Conservation (phyloP, 2,797 vertebrate species). For the Gila robusta region DNA sequence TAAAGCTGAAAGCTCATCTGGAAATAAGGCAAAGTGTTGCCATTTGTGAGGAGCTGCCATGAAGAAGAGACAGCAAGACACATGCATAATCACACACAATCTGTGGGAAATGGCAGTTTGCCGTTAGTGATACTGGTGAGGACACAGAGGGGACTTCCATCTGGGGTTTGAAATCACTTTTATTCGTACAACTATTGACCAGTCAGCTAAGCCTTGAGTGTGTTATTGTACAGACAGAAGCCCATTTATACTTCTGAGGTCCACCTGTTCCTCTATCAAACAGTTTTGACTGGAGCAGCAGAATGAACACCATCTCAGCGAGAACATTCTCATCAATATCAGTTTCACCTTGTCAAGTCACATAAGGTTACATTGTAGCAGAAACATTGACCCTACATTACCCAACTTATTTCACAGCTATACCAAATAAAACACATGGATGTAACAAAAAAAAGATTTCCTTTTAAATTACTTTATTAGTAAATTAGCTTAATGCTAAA, state of each 20-base stretch:
- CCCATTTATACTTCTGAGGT: slow-evolving; percentile 11
- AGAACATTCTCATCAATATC: slow-evolving; percentile 20
- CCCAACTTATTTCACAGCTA: neutral
- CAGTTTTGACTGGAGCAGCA: neutral
- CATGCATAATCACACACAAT: slow-evolving; percentile 50
- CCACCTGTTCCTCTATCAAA: slow-evolving; percentile 10
- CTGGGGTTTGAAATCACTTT: slow-evolving; percentile 48
- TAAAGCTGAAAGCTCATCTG: slow-evolving; percentile 65
- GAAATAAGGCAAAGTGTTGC: slow-evolving; percentile 66
- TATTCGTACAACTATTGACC: slow-evolving; percentile 11
- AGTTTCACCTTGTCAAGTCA: slow-evolving; percentile 19
- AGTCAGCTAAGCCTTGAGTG: neutral
- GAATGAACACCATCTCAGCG: neutral
- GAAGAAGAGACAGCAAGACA: slow-evolving; percentile 44
- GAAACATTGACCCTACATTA: neutral
- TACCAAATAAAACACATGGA: neutral
- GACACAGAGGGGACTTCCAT: slow-evolving; percentile 49
- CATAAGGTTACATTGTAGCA: slow-evolving; percentile 1
- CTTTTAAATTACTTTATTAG: neutral
- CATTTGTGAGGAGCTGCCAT: slow-evolving; percentile 32
- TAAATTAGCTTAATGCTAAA: neutral
- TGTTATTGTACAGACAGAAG: slow-evolving; percentile 13
- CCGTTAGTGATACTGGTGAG: slow-evolving; percentile 49
- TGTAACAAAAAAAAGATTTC: neutral
- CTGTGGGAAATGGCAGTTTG: slow-evolving; percentile 53